Evolutionary conservation across 2,797 vertebrate species (phyloP), one percentile per base, ranked within the genome.

Genomic region (Netta rufina): DNA sequence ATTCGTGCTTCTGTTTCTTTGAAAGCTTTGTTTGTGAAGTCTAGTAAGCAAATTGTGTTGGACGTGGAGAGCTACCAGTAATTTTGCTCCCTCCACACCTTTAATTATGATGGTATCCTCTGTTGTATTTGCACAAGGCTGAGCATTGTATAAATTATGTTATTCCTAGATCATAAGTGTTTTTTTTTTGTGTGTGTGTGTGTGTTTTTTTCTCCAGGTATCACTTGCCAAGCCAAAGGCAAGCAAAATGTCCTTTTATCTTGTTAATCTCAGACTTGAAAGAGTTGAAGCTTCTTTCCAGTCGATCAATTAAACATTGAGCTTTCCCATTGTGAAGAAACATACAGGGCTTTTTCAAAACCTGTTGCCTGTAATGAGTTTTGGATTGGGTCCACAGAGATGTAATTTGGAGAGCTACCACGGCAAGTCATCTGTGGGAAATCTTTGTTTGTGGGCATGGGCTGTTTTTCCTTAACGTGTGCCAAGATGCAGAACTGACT

Each of bases 241-340:
- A 91, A 91, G 76, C 0, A 2, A 72, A 81, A 14, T 6, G 22
- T 88, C 51, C 24, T 89, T 92, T 94, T 93, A 43, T 89, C 25
- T 43, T 62, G 30, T 82, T 92, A 76, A 87, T 89, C 74, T 86
- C 56, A 30, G n/a, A 84, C 77, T 92, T 95, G 64, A 90, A 92
- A 88, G 91, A 71, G 32, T 70, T 77, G 71, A 79, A 70, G 53
- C 49, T 87, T 87, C 43, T 87, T 93, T 91, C 33, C 90, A 89
- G 49, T 74, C 36, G 81, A 2, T 84, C 84, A 84, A n/a, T 91
- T 85, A 90, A 80, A 91, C 54, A 30, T 2, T 27, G 53, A 90
- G 30, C 43, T 92, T 86, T 87, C 73, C 64, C 53, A 62, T 72
- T 90, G 71, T 73, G 71, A 58, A 61, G 67, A 80, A 86, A 15